phyloP scores from a whole-genome alignment of 2,797 vertebrate species.

The Cirrhinus mrigala region DNA sequence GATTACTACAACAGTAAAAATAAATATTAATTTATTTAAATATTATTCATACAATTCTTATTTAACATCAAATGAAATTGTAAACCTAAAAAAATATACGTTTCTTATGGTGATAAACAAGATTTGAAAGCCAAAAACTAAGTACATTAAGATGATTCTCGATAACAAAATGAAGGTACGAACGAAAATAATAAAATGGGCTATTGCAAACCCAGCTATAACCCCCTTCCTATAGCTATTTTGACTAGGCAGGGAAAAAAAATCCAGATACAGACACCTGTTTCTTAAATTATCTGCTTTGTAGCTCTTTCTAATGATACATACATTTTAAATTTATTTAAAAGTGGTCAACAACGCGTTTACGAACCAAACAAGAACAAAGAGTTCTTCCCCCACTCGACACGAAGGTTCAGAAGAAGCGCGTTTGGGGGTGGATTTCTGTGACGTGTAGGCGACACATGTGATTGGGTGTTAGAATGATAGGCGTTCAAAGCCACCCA shows the following conservation, averaged over 20 bases:
- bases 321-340: background rate
- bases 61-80: background rate
- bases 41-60: too few relatives aligned
- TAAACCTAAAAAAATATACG: background rate
- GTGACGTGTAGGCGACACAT: background rate
- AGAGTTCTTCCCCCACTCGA: conserved; percentile 28
- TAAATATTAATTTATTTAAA: too few relatives aligned
- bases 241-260: background rate
- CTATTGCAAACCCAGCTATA: background rate
- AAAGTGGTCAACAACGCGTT: conserved; percentile 1
- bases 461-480: conserved; percentile 68
- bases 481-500: conserved; percentile 54
- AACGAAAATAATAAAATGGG: background rate
- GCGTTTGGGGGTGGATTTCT: conserved; percentile 64
- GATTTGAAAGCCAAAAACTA: background rate
- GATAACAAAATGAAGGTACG: background rate
- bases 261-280: background rate
- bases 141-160: background rate
- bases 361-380: conserved; percentile 47
- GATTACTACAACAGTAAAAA: background rate
- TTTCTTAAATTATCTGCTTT: background rate
- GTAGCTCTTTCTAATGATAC: background rate
- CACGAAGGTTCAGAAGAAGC: conserved; percentile 49
- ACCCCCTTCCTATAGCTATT: background rate
- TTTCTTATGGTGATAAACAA: background rate